Evolutionary conservation across 1,140 invertebrate species (phyloP), one percentile per base, ranked within the genome.

Genomic region (Reticulitermes speratus): DNA sequence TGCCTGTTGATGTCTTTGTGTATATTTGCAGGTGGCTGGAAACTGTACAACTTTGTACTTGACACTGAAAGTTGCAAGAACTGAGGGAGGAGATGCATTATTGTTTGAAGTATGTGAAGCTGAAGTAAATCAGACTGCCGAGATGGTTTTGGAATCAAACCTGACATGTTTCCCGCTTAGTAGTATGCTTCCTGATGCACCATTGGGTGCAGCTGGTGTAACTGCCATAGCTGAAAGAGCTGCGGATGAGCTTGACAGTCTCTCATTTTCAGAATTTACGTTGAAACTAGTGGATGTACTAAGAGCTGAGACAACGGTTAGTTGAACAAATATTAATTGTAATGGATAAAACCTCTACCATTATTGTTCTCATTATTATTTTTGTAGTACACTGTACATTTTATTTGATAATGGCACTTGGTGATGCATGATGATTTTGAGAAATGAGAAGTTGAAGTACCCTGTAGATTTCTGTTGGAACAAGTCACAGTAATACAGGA

Each of bases 41-140:
- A 84, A 84, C 59, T 1, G 48, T 14, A 84, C 83, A 45, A 52
- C 45, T 52, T 32, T 84, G 12, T 84, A 52, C 52, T 52, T 84
- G 44, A 84, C 83, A 16, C 52, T 84, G 83, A 84, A 84, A 84
- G 45, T 52, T 30, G 30, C 83, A 59, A 84, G 30, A 84, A 48
- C 44, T n/a, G 83, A 84, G 16, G 83, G 45, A 52, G 83, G 83
- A 84, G 83, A 84, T 32, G 19, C 44, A 23, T 84, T 45, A 38
- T 19, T 32, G 25, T 84, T 84, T 84, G 83, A 84, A 52, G 83
- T 84, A 7, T 84, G 83, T 84, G 83, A 84, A 52, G 44, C 52
- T 45, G 44, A 84, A 52, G 83, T 84, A 21, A 84, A 84, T 21
- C 83, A 84, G 30, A 84, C 45, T 11, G 83, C n/a, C 19, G 14